Conservation (phyloP, 37 sponge, comb jelly and placozoan species). For the Oopsacas minuta region DNA sequence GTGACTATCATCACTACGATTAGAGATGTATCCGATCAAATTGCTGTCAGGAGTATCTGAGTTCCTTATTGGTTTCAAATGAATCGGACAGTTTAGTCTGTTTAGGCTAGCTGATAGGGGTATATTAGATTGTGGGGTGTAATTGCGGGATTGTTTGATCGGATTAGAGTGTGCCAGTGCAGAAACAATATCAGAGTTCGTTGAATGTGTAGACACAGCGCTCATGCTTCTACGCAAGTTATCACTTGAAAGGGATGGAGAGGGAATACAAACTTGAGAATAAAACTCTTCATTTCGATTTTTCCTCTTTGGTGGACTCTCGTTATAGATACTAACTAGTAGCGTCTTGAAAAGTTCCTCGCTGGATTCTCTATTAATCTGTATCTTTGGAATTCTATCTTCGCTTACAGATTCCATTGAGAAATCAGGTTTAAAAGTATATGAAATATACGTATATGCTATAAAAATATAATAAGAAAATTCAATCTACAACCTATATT, state of each 20-base stretch:
- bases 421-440: background rate
- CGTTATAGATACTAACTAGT: background rate
- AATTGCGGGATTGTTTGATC: background rate
- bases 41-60: background rate
- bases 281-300: background rate
- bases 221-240: slow-evolving; percentile 2
- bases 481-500: no score
- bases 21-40: background rate
- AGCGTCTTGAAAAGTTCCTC: background rate
- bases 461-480: background rate
- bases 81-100: background rate
- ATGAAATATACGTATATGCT: background rate
- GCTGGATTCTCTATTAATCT: background rate
- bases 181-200: background rate
- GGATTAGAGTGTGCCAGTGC: slow-evolving; percentile 4
- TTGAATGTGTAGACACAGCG: background rate
- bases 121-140: background rate
- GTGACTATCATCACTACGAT: background rate
- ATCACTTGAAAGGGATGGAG: background rate
- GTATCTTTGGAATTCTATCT: background rate
- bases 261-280: background rate
- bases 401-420: background rate
- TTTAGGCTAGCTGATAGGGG: background rate
- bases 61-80: background rate
- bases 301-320: background rate